These are phyloP conservation scores for Schizotus pectinicornis DNA, from an alignment of 2,888 invertebrate species.

Conservation along the genomic window DNA sequence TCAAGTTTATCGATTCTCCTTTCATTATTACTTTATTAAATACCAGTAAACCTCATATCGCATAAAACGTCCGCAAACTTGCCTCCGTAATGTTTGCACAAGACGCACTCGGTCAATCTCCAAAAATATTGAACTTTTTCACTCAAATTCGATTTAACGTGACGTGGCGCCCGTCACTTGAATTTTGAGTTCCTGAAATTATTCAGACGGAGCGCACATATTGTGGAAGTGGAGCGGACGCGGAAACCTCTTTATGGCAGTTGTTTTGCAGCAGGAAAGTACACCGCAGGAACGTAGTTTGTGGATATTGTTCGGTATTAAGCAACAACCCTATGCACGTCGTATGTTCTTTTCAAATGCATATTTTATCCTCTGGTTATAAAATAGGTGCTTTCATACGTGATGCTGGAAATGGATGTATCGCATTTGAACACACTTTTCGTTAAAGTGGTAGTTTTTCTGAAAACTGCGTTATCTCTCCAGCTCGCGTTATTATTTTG, in stretches of 20 bases:
- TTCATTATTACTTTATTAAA: too few relatives aligned
- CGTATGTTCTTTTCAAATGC: constrained; percentile 6
- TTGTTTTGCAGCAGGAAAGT: constrained; percentile 1
- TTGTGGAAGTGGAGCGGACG: neutral
- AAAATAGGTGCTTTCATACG: constrained; percentile 18
- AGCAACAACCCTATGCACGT: constrained; percentile 13
- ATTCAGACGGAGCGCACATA: too few relatives aligned
- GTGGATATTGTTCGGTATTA: constrained; percentile 4
- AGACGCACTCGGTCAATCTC: too few relatives aligned
- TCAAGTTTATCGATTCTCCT: too few relatives aligned
- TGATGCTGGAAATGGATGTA: constrained; percentile 17
- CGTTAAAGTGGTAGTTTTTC: constrained; percentile 21
- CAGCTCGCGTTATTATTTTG: constrained; percentile 20
- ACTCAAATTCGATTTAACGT: too few relatives aligned
- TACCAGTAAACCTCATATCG: too few relatives aligned
- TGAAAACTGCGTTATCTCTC: constrained; percentile 17
- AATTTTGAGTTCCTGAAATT: too few relatives aligned
- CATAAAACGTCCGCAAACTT: too few relatives aligned
- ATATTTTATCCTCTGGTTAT: constrained; percentile 12
- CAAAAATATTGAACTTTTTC: too few relatives aligned
- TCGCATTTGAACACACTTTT: constrained; percentile 16
- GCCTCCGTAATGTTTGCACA: too few relatives aligned
- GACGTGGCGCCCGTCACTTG: too few relatives aligned
- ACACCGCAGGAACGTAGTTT: neutral
- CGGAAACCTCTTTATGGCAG: neutral